Evolutionary conservation across 2,797 vertebrate genomes (phyloP).

Genomic region (Glyptemys insculpta): DNA sequence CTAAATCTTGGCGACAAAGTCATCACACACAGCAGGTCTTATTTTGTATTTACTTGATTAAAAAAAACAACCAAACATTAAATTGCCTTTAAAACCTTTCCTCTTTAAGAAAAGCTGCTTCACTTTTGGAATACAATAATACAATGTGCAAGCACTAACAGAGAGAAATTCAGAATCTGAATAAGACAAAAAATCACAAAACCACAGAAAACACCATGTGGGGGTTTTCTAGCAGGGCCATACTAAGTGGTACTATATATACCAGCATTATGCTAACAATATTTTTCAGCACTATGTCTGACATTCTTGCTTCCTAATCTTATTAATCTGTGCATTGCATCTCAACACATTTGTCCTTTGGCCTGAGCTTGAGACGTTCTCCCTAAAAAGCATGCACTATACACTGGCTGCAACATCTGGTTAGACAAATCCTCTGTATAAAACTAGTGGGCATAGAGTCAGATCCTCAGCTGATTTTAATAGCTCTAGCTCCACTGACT

Average conservation of each 20-base stretch:
- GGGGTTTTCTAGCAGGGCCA: not conserved
- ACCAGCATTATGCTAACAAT: not conserved
- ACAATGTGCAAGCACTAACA: not conserved
- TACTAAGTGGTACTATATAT: not conserved
- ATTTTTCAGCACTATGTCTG: not conserved
- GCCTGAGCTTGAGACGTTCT: not conserved
- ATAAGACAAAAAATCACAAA: not conserved
- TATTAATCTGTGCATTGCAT: not conserved
- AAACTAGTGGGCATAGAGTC: not conserved
- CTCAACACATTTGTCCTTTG: not conserved
- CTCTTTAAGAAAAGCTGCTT: not conserved
- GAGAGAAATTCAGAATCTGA: not conserved
- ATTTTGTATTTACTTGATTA: not conserved
- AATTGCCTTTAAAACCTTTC: constrained; percentile 19
- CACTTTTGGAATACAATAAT: not conserved
- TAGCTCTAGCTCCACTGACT: not conserved
- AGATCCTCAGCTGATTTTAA: not conserved
- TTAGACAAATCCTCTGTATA: not conserved
- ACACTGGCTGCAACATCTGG: not conserved
- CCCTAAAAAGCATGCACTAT: not conserved
- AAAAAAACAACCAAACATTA: constrained; percentile 30
- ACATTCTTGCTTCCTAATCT: not conserved
- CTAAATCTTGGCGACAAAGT: not conserved
- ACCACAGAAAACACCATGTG: not conserved
- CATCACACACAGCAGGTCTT: not conserved